Conservation (phyloP, 1,140 invertebrate genomes). For the Hormaphis cornu region DNA sequence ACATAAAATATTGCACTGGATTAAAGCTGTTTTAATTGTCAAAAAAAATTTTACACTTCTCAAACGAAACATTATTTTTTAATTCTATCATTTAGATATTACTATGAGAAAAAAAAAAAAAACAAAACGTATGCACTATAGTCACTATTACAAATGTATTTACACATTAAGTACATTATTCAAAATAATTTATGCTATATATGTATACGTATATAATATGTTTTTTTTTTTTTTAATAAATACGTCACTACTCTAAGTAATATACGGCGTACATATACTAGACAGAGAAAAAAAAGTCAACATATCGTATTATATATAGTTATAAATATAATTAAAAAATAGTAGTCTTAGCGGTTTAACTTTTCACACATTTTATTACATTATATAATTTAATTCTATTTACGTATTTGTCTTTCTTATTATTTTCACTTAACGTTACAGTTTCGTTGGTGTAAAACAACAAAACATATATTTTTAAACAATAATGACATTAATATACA, state of each 20-base stretch:
- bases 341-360: slow-evolving; percentile 15
- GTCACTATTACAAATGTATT: slow-evolving; percentile 19
- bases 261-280: slow-evolving; percentile 11
- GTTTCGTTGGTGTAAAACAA: slow-evolving; percentile 8
- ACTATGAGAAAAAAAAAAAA: slow-evolving; percentile 1
- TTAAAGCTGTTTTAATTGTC: slow-evolving; percentile 25
- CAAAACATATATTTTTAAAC: slow-evolving; percentile 6
- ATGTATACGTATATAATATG: no score
- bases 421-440: slow-evolving; percentile 6
- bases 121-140: slow-evolving; percentile 19
- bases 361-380: slow-evolving; percentile 21
- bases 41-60: slow-evolving; percentile 22
- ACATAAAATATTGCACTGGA: slow-evolving; percentile 26
- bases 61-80: slow-evolving; percentile 26
- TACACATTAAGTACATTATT: slow-evolving; percentile 15
- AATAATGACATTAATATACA: not conserved
- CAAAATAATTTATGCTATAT: slow-evolving; percentile 14
- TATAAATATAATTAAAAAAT: slow-evolving; percentile 25
- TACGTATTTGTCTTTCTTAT: slow-evolving; percentile 17
- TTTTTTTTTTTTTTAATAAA: no score
- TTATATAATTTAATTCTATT: slow-evolving; percentile 7
- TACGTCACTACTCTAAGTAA: slow-evolving; percentile 5
- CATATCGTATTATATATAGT: not conserved
- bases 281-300: slow-evolving; percentile 21
- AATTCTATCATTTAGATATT: slow-evolving; percentile 12